Conservation (phyloP, 2,113 vertebrate species). For the Burhinus oedicnemus region DNA sequence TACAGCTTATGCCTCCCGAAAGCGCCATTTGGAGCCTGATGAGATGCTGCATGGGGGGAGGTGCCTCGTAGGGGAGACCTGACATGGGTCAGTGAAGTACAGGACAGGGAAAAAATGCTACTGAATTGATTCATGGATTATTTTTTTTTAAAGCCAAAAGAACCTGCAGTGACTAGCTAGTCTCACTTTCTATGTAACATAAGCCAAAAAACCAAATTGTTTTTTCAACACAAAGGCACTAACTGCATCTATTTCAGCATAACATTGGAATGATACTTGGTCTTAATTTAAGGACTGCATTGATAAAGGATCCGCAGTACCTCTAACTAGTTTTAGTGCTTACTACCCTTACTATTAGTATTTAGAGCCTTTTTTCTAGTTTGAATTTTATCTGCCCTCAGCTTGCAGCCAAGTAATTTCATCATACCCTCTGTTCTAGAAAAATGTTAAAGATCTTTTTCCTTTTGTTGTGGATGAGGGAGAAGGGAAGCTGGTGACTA, state of each 20-base stretch:
- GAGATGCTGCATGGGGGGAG: not conserved
- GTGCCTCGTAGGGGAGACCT: not conserved
- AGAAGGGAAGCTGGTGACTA: not conserved
- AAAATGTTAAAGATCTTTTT: not conserved
- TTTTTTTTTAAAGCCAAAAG: not conserved
- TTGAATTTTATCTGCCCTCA: not conserved
- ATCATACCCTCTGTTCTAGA: not conserved
- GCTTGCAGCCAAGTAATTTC: not conserved
- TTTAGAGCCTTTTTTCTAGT: not conserved
- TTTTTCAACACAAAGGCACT: not conserved
- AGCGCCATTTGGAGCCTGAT: rapidly evolving
- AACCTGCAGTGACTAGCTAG: not conserved
- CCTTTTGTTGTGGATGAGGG: not conserved
- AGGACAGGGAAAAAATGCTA: not conserved
- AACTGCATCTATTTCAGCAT: not conserved
- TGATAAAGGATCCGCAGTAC: not conserved
- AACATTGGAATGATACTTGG: not conserved
- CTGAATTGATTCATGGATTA: not conserved
- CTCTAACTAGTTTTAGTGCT: not conserved
- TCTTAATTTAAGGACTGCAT: not conserved
- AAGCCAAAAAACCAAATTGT: rapidly evolving
- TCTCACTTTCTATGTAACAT: not conserved
- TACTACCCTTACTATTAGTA: not conserved
- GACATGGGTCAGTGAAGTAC: not conserved
- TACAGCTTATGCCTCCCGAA: not conserved